Percentiles rank a stretch among this genome's conserved stretches.
Conservation (phyloP, 2,113 vertebrate genomes). For the Anser cygnoides region DNA sequence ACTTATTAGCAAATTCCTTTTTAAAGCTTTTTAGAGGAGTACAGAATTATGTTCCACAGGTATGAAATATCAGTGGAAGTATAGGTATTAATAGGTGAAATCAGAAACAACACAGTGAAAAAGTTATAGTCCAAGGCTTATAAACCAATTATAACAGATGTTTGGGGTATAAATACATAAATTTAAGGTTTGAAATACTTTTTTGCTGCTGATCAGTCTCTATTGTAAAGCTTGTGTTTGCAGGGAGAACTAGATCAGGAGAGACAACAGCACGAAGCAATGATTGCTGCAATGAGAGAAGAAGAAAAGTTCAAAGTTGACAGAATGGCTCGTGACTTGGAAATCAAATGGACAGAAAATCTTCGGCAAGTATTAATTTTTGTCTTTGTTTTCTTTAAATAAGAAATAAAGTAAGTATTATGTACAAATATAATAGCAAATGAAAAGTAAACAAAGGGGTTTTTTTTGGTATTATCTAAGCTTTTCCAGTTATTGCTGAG, state of each 20-base stretch:
- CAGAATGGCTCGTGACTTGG: conserved; percentile 92
- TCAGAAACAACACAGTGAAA: background rate
- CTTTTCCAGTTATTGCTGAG: background rate
- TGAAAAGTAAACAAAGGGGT: background rate
- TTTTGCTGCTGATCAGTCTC: conserved; percentile 53
- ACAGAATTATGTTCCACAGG: background rate
- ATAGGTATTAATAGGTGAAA: background rate
- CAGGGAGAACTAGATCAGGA: conserved; percentile 92
- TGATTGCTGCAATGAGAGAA: conserved; percentile 88
- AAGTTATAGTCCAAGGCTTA: background rate
- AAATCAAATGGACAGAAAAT: conserved; percentile 98
- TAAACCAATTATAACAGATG: background rate
- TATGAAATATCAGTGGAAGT: background rate
- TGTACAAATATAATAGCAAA: background rate
- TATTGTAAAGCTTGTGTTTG: conserved; percentile 60
- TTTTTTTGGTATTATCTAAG: background rate
- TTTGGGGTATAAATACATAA: background rate
- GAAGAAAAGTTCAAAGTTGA: conserved; percentile 94
- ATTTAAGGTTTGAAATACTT: background rate
- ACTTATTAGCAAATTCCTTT: background rate
- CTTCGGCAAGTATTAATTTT: conserved; percentile 81
- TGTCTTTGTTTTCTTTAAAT: background rate
- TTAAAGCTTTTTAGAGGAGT: background rate
- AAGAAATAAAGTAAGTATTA: background rate
- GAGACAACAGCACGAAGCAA: conserved; percentile 89